A percentile compares a stretch with the other conserved stretches of the same genome.
Conservation (phyloP, 30 jellyfish, hydroid and myxozoan genomes). For the Turritopsis rubra region DNA sequence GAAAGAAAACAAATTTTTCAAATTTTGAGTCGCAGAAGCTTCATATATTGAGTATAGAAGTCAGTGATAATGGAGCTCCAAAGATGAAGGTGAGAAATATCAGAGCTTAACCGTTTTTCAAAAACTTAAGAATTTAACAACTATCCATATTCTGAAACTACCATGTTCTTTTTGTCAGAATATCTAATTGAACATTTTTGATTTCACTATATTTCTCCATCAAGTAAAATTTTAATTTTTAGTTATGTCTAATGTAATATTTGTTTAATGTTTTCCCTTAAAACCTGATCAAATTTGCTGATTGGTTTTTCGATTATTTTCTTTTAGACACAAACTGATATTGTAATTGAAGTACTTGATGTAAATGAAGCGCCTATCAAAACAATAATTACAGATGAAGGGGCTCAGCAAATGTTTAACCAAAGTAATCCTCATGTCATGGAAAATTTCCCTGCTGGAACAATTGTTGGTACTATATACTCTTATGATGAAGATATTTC, state of each 20-base stretch:
- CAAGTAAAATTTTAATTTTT: too few species aligned
- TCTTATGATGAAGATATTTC: conserved; percentile 56
- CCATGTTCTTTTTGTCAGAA: too few species aligned
- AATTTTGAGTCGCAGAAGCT: conserved; percentile 33
- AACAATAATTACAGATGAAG: conserved; percentile 1
- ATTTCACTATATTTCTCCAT: too few species aligned
- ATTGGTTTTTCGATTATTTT: neutral
- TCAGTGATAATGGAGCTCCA: conserved; percentile 68
- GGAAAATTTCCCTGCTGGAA: conserved; percentile 55
- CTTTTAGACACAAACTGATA: conserved; percentile 7
- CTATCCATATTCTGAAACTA: too few species aligned
- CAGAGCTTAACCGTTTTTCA: neutral
- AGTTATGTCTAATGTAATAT: too few species aligned
- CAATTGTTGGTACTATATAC: conserved; percentile 50
- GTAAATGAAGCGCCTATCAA: conserved; percentile 43
- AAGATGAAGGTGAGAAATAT: conserved; percentile 41
- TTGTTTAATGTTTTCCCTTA: neutral
- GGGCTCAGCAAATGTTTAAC: conserved; percentile 28
- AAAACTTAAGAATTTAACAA: too few species aligned
- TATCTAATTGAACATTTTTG: too few species aligned
- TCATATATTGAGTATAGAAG: conserved; percentile 38
- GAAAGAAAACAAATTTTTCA: conserved; percentile 49
- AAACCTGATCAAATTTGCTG: neutral
- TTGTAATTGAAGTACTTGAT: conserved; percentile 56
- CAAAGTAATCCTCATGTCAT: conserved; percentile 34